Evolutionary conservation across 2,113 vertebrate species (phyloP), one percentile per base, ranked within the genome.

Genomic region (Cephalopterus ornatus): DNA sequence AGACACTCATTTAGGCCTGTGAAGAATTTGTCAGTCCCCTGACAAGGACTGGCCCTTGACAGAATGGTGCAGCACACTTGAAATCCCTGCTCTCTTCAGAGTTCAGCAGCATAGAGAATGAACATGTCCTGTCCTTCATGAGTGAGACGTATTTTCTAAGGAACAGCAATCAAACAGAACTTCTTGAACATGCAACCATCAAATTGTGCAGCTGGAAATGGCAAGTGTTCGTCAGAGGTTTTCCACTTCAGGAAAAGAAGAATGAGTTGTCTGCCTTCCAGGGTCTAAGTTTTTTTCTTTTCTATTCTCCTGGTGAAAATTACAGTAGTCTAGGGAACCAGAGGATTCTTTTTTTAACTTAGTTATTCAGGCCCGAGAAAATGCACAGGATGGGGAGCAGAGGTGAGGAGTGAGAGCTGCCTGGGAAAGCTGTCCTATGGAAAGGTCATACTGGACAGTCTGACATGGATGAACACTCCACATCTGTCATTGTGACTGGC

Each of bases 391-490:
- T 12, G 1, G 6, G 3, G 14, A 1, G 19, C 5, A 56, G 52
- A 28, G 17, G 8, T 62, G 17, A 33, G 7, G 11, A 41, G 21
- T 8, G 21, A 67, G 26, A 78, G 12, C 23, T 79, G 19, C 0
- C 0, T 28, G 18, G 27, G 18, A 76, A 32, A 65, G 7, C 6
- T 24, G 23, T 46, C 15, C 24, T 50, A 6, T 42, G 30, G 26
- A 42, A 39, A 63, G 4, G 19, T 58, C 19, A 37, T 59, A 16
- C 53, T n/a, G 30, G 19, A 39, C 22, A 55, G 1, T 42, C 44
- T 37, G 15, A 67, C 22, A 39, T 21, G 26, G 15, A 32, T 0
- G 0, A 82, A 33, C 0, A 2, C 5, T 33, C 9, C 0, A 0
- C 9, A 19, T 37, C 32, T n/a, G 9, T 74, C 20, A 17, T 9